Percentiles rank a stretch among this genome's conserved stretches.
Evolutionary conservation across 64 coral and sea anemone species (phyloP).

Genomic region (Stichodactyla helianthus): DNA sequence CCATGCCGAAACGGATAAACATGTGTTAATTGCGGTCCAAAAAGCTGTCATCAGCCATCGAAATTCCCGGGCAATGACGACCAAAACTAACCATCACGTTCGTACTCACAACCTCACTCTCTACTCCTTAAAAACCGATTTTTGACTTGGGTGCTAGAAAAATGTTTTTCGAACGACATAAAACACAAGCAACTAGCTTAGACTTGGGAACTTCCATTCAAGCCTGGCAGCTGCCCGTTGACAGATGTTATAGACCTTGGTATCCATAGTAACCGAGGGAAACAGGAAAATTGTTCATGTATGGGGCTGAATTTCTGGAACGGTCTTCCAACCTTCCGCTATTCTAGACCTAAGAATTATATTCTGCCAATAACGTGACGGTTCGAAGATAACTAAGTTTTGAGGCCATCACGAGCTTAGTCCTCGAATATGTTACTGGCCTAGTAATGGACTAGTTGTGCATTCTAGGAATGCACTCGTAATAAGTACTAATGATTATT

Average conservation of each 20-base stretch:
- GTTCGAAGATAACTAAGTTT: background rate
- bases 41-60: slow-evolving; percentile 83
- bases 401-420: slow-evolving; percentile 43
- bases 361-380: slow-evolving; percentile 18
- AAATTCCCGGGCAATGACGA: slow-evolving; percentile 83
- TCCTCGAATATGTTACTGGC: slow-evolving; percentile 19
- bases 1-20: slow-evolving; percentile 77
- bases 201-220: slow-evolving; percentile 1
- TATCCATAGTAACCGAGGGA: slow-evolving; percentile 11
- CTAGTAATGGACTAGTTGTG: slow-evolving; percentile 32
- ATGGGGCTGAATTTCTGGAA: slow-evolving; percentile 18
- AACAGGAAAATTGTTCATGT: slow-evolving; percentile 22
- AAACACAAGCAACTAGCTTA: background rate
- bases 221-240: background rate
- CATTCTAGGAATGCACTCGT: slow-evolving; percentile 80
- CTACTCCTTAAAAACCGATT: background rate
- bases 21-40: slow-evolving; percentile 88
- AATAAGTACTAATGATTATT: slow-evolving; percentile 98
- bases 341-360: background rate
- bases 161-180: background rate
- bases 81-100: slow-evolving; percentile 17
- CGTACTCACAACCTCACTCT: background rate
- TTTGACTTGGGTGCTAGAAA: background rate
- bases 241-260: background rate
- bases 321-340: background rate